Evolutionary conservation across 2,797 vertebrate genomes (phyloP).

Genomic region (Coilia nasus): DNA sequence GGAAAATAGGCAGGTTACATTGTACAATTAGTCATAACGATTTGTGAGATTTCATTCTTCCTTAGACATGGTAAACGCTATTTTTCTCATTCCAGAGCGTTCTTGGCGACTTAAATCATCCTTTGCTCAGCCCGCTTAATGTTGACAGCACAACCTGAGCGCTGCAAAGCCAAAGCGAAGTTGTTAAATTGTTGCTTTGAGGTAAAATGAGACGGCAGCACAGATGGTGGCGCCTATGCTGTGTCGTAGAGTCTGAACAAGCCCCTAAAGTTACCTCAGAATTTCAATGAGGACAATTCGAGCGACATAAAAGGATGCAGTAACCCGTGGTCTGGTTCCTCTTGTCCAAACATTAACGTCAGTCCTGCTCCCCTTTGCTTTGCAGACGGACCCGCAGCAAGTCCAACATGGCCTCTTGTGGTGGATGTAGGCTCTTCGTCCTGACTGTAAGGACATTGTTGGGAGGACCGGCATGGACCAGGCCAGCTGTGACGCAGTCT

Average conservation of each 20-base stretch:
- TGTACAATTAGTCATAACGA: neutral
- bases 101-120: neutral
- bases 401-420: slow-evolving; percentile 34
- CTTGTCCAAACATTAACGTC: neutral
- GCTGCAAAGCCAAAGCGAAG: too few species aligned
- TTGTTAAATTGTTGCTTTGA: too few species aligned
- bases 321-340: neutral
- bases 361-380: neutral
- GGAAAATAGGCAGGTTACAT: neutral
- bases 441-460: slow-evolving; percentile 1
- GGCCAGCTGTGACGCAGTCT: neutral
- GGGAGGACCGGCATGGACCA: slow-evolving; percentile 31
- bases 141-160: neutral
- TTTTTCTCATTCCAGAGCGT: neutral
- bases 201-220: neutral
- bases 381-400: neutral
- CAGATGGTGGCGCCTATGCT: neutral
- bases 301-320: too few species aligned
- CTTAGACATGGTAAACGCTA: neutral
- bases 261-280: neutral
- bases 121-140: neutral
- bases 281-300: neutral
- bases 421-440: slow-evolving; percentile 30
- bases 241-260: neutral
- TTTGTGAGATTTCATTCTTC: too few species aligned